Percentiles rank a stretch among this genome's conserved stretches.
Evolutionary conservation across 2,888 invertebrate genomes (phyloP).

Genomic region (Luperina testacea): DNA sequence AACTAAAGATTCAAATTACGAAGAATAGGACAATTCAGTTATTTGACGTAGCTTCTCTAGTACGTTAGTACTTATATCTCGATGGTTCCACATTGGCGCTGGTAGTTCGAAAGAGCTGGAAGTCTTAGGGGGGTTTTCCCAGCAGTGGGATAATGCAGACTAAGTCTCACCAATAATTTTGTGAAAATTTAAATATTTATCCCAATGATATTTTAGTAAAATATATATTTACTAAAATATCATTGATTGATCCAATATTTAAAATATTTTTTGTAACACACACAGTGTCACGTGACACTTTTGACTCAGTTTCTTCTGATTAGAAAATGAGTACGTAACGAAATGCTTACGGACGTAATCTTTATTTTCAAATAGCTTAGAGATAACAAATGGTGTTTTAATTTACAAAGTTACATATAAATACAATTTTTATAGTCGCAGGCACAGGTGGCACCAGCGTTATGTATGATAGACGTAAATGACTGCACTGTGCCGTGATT

Average conservation of each 20-base stretch:
- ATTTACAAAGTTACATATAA: background rate
- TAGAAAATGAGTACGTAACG: background rate
- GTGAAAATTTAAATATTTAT: background rate
- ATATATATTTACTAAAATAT: no score
- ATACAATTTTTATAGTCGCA: background rate
- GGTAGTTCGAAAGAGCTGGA: background rate
- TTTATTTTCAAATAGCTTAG: background rate
- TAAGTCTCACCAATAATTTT: background rate
- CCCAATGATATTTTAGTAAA: no score
- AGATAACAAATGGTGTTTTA: background rate
- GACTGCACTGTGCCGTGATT: conserved; percentile 2
- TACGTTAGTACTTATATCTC: no score
- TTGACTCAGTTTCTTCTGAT: background rate
- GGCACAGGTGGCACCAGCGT: background rate
- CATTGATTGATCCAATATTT: no score
- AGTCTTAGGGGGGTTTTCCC: background rate
- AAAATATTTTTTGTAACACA: background rate
- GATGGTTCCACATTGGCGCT: background rate
- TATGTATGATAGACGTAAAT: background rate
- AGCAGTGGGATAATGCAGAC: background rate
- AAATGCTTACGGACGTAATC: background rate
- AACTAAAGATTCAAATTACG: no score
- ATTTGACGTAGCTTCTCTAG: no score
- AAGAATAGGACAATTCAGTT: no score
- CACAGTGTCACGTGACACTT: background rate